Evolutionary conservation across 2,888 invertebrate species (phyloP).

Genomic region (Phaedon cochleariae): DNA sequence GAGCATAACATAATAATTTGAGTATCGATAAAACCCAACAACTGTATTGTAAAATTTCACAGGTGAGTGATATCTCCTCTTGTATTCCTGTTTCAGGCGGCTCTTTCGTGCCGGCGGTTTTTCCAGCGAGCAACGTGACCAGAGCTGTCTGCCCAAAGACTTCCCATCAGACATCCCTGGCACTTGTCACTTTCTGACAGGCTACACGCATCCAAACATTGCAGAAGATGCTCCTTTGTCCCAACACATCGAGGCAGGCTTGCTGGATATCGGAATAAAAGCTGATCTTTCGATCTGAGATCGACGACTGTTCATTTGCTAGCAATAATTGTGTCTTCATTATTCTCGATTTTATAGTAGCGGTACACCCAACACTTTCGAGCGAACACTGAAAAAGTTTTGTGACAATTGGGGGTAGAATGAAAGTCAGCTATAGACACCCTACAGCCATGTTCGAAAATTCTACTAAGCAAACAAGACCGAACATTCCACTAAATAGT

Average conservation of each 20-base stretch:
- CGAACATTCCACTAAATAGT: too few relatives aligned
- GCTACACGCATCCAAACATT: slow-evolving; percentile 77
- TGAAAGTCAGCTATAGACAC: too few relatives aligned
- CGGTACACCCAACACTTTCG: background rate
- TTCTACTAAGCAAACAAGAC: too few relatives aligned
- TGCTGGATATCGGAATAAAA: slow-evolving; percentile 69
- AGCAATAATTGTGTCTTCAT: slow-evolving; percentile 23
- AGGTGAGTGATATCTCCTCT: background rate
- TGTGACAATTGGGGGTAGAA: background rate
- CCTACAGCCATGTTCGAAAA: too few relatives aligned
- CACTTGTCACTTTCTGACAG: slow-evolving; percentile 86
- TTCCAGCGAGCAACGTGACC: slow-evolving; percentile 77
- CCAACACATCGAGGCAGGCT: slow-evolving; percentile 74
- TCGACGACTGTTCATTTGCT: slow-evolving; percentile 26
- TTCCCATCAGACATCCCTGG: slow-evolving; percentile 81
- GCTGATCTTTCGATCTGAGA: slow-evolving; percentile 30
- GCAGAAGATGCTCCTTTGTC: slow-evolving; percentile 69
- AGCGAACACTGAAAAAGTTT: too few relatives aligned
- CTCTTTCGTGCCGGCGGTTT: slow-evolving; percentile 80
- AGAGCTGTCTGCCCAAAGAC: slow-evolving; percentile 83
- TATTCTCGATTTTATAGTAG: background rate
- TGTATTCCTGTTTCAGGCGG: slow-evolving; percentile 68
- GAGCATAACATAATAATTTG: too few relatives aligned
- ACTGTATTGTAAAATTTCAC: too few relatives aligned
- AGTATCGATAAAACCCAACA: too few relatives aligned